Evolutionary conservation across 2,888 invertebrate genomes (phyloP).

Genomic region (Brachycybe producta): DNA sequence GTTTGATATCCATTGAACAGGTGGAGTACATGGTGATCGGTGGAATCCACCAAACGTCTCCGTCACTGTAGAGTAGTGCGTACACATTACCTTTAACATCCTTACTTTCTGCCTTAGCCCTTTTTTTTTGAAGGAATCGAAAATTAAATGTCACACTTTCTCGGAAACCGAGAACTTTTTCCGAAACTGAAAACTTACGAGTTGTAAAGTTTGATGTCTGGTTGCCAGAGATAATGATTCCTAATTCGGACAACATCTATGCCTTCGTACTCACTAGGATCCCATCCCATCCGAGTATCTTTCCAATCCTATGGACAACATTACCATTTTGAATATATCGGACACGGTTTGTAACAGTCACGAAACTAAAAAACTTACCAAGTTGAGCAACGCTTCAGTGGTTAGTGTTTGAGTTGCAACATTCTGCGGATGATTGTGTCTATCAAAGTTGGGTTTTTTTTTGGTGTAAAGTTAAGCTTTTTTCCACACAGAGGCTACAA

Average conservation of each 20-base stretch:
- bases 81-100: background rate
- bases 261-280: background rate
- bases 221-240: background rate
- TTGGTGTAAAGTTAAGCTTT: too few species aligned
- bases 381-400: too few species aligned
- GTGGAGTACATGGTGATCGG: conserved; percentile 52
- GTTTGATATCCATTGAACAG: conserved; percentile 49
- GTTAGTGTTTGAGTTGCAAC: too few species aligned
- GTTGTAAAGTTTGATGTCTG: background rate
- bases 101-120: background rate
- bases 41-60: conserved; percentile 50
- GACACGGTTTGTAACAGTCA: too few species aligned
- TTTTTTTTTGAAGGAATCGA: background rate
- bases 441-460: too few species aligned
- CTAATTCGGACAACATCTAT: background rate
- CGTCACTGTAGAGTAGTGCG: conserved; percentile 36
- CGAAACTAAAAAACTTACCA: too few species aligned
- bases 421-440: too few species aligned
- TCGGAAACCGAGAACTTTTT: background rate
- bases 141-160: background rate
- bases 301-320: background rate
- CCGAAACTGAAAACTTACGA: background rate
- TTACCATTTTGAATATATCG: too few species aligned
- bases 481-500: too few species aligned
- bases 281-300: background rate